Percentiles rank a stretch among this genome's conserved stretches.
Conservation (phyloP, 2,888 invertebrate genomes). For the Sarcophaga caerulescens region DNA sequence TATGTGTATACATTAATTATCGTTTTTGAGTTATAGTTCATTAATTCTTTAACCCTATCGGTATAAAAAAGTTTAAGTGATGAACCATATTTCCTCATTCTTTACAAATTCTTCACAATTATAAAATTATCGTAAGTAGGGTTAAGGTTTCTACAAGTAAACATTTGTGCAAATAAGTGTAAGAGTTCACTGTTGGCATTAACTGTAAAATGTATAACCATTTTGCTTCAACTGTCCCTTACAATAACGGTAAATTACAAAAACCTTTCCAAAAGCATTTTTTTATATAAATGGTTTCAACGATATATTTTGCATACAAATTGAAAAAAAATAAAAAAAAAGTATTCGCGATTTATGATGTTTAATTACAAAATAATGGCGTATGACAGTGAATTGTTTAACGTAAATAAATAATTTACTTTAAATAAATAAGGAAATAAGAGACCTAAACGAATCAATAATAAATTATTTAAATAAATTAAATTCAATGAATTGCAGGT, state of each 20-base stretch:
- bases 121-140: too few species aligned
- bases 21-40: too few species aligned
- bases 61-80: too few species aligned
- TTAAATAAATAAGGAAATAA: slow-evolving; percentile 5
- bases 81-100: too few species aligned
- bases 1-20: too few species aligned
- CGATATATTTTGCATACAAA: slow-evolving; percentile 50
- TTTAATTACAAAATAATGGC: slow-evolving; percentile 27
- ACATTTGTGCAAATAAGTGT: background rate
- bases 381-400: slow-evolving; percentile 43
- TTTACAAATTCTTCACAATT: too few species aligned
- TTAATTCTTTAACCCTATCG: too few species aligned
- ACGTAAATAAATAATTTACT: slow-evolving; percentile 30
- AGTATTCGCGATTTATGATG: slow-evolving; percentile 24
- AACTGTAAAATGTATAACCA: background rate
- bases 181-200: background rate
- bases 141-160: background rate
- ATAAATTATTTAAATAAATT: slow-evolving; percentile 39
- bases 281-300: background rate
- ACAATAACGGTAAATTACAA: slow-evolving; percentile 30
- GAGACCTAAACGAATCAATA: background rate
- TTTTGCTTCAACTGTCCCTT: too few species aligned
- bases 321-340: background rate
- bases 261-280: slow-evolving; percentile 14
- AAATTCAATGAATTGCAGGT: slow-evolving; percentile 24